These are phyloP conservation scores for Danio kyathit DNA, from an alignment of 2,797 vertebrate genomes.

Conservation along the genomic window DNA sequence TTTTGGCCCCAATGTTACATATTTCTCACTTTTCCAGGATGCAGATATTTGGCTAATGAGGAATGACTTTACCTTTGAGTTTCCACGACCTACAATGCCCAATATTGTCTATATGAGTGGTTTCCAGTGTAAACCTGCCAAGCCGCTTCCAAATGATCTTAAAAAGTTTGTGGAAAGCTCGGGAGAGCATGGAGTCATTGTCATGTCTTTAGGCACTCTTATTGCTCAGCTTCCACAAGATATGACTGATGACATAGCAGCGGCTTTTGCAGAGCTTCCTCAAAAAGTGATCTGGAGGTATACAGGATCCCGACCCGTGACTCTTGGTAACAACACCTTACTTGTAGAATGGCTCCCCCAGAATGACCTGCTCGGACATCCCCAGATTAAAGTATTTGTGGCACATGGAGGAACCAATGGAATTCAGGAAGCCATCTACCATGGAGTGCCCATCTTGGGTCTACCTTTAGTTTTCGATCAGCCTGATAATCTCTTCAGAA, in stretches of 20 bases:
- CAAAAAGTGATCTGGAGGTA: slow-evolving; percentile 61
- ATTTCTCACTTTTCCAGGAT: slow-evolving; percentile 51
- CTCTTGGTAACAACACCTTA: slow-evolving; percentile 58
- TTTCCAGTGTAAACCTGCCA: slow-evolving; percentile 63
- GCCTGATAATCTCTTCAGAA: slow-evolving; percentile 57
- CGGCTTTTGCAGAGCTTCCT: slow-evolving; percentile 53
- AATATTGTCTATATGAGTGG: slow-evolving; percentile 67
- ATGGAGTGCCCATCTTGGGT: slow-evolving; percentile 59
- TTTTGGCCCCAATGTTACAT: slow-evolving; percentile 55
- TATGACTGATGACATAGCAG: slow-evolving; percentile 47
- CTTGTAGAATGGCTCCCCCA: slow-evolving; percentile 60
- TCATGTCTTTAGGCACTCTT: slow-evolving; percentile 64
- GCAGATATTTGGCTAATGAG: slow-evolving; percentile 69
- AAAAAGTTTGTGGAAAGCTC: slow-evolving; percentile 58
- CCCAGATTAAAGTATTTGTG: slow-evolving; percentile 55
- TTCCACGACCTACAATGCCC: slow-evolving; percentile 67
- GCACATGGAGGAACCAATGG: slow-evolving; percentile 60
- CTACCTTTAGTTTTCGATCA: slow-evolving; percentile 60
- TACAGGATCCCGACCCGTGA: slow-evolving; percentile 42
- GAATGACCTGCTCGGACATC: slow-evolving; percentile 60
- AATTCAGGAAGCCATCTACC: slow-evolving; percentile 63
- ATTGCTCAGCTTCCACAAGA: slow-evolving; percentile 48
- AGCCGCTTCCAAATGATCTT: slow-evolving; percentile 54
- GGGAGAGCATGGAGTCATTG: slow-evolving; percentile 59
- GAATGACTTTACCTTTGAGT: slow-evolving; percentile 68